Conservation (phyloP, 2,888 invertebrate species). For the Eristalis tenax region DNA sequence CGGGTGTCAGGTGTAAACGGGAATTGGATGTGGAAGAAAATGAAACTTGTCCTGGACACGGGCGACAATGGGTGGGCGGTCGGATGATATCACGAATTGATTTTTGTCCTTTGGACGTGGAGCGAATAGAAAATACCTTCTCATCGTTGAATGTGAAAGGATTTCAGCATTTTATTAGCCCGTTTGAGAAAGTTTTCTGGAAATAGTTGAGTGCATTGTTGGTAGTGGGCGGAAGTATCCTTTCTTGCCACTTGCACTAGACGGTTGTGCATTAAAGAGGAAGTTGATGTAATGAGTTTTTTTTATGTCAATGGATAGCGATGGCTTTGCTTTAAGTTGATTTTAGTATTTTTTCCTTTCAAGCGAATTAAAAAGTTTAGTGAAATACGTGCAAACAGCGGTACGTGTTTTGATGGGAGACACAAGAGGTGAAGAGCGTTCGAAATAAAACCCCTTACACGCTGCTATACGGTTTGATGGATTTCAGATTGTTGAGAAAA, state of each 20-base stretch:
- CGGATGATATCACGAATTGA: slow-evolving; percentile 69
- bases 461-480: background rate
- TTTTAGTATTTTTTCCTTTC: slow-evolving; percentile 20
- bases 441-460: background rate
- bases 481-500: background rate
- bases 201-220: slow-evolving; percentile 62
- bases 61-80: slow-evolving; percentile 16
- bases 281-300: slow-evolving; percentile 60
- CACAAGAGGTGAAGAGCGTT: background rate
- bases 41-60: slow-evolving; percentile 57
- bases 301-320: slow-evolving; percentile 36
- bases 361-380: slow-evolving; percentile 29
- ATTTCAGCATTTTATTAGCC: slow-evolving; percentile 70
- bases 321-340: slow-evolving; percentile 24
- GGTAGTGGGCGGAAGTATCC: slow-evolving; percentile 23
- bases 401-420: slow-evolving; percentile 24
- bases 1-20: slow-evolving; percentile 70
- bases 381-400: slow-evolving; percentile 44
- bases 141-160: slow-evolving; percentile 65
- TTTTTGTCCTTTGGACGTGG: slow-evolving; percentile 65
- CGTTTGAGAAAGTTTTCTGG: slow-evolving; percentile 64
- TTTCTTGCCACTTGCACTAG: background rate
- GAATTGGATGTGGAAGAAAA: slow-evolving; percentile 51
- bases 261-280: slow-evolving; percentile 31
- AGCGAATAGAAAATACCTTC: slow-evolving; percentile 63